These are phyloP conservation scores for Turdus rufiventris DNA, from an alignment of 2,113 vertebrate genomes.

Conservation along the genomic window DNA sequence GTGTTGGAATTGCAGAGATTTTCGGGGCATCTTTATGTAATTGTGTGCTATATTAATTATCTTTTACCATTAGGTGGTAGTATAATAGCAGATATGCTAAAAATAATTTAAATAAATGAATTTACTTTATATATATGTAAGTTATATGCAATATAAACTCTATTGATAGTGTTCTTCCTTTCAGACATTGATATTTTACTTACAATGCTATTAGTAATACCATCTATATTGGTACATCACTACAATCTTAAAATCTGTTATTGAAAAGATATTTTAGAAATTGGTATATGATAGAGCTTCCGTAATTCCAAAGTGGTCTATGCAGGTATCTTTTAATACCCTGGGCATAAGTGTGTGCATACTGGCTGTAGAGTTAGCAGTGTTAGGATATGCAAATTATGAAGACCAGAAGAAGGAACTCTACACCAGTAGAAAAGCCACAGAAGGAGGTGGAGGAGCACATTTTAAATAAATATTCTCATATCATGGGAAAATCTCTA, in stretches of 20 bases:
- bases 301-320: background rate
- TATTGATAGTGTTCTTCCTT: background rate
- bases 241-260: background rate
- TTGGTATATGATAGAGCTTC: background rate
- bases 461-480: background rate
- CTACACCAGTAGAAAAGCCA: background rate
- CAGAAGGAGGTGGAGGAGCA: background rate
- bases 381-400: background rate
- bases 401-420: background rate
- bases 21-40: background rate
- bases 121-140: background rate
- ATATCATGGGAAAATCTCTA: background rate
- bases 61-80: conserved; percentile 63
- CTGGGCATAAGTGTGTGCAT: background rate
- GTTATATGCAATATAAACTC: background rate
- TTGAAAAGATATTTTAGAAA: background rate
- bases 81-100: conserved; percentile 45
- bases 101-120: background rate
- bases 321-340: background rate
- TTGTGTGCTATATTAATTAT: conserved; percentile 16
- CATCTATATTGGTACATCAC: background rate
- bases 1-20: background rate
- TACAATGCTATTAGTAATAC: background rate
- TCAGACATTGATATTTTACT: background rate
- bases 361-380: background rate